Percentiles rank a stretch among this genome's conserved stretches.
Evolutionary conservation across 1,140 invertebrate genomes (phyloP).

Genomic region (Drosophila nigromelanica): DNA sequence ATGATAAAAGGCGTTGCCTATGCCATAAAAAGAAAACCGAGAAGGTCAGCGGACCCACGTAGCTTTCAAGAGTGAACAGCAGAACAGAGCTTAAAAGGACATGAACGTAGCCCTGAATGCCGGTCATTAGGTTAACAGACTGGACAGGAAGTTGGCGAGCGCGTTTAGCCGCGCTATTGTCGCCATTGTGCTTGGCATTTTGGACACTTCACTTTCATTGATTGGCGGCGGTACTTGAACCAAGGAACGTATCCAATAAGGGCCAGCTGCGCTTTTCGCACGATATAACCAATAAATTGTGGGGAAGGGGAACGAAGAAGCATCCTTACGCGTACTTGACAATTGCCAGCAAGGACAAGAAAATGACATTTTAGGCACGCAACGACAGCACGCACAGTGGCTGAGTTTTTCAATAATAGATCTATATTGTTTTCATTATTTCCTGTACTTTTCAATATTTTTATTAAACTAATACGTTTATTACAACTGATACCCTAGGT

Average conservation of each 20-base stretch:
- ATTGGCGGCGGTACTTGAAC: slow-evolving; percentile 65
- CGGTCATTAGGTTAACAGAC: slow-evolving; percentile 78
- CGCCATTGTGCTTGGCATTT: slow-evolving; percentile 63
- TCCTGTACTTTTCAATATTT: too few relatives aligned
- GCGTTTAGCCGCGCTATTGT: slow-evolving; percentile 41
- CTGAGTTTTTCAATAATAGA: background rate
- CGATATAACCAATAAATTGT: slow-evolving; percentile 23
- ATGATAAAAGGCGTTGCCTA: slow-evolving; percentile 54
- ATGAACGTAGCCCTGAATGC: slow-evolving; percentile 59
- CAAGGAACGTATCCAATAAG: background rate
- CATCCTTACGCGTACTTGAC: slow-evolving; percentile 64
- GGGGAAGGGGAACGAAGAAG: slow-evolving; percentile 6
- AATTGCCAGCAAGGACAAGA: slow-evolving; percentile 73
- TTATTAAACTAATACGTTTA: too few relatives aligned
- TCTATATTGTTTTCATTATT: background rate
- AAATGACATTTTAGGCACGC: slow-evolving; percentile 73
- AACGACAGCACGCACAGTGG: slow-evolving; percentile 33
- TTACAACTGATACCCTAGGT: too few relatives aligned
- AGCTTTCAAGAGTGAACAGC: background rate
- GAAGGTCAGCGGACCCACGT: slow-evolving; percentile 13
- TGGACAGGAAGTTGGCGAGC: slow-evolving; percentile 66
- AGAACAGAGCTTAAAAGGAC: slow-evolving; percentile 12
- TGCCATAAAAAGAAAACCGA: slow-evolving; percentile 54
- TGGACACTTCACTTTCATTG: slow-evolving; percentile 72
- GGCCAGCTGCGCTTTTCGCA: slow-evolving; percentile 72